phyloP scores from a whole-genome alignment of 2,888 invertebrate species.

The Meliscaeva auricollis region DNA sequence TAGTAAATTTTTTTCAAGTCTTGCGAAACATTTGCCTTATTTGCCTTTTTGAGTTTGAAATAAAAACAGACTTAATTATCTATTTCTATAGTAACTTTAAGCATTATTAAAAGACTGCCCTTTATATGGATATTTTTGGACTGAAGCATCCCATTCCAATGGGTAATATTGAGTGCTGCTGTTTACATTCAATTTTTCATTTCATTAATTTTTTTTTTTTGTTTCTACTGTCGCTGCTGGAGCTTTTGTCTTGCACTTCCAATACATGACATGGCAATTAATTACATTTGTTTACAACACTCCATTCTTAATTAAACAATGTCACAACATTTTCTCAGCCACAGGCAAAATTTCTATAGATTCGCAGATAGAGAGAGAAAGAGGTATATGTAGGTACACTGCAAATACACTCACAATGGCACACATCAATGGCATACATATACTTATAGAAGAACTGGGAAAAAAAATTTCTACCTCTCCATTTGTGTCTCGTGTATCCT shows the following conservation, averaged over 20 bases:
- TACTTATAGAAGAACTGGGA: neutral
- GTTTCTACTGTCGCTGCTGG: neutral
- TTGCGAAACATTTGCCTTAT: no score
- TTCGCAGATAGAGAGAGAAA: neutral
- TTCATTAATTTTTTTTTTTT: conserved; percentile 23
- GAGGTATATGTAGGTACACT: neutral
- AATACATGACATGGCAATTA: conserved; percentile 70
- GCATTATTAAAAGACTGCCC: no score
- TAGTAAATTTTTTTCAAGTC: no score
- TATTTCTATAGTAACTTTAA: no score
- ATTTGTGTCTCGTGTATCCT: conserved; percentile 18
- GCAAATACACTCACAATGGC: neutral
- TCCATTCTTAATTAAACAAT: conserved; percentile 72
- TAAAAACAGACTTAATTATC: no score
- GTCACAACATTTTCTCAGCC: conserved; percentile 69
- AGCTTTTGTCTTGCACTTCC: conserved; percentile 48
- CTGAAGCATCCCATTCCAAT: no score
- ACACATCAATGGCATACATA: neutral
- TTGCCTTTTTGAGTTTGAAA: no score
- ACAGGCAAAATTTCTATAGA: conserved; percentile 65
- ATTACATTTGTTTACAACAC: conserved; percentile 71
- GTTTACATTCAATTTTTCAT: conserved; percentile 38
- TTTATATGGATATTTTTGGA: no score
- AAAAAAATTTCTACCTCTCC: neutral
- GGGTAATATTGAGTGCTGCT: neutral